phyloP scores from a whole-genome alignment of 2,888 invertebrate genomes.

The Craniophora ligustri region DNA sequence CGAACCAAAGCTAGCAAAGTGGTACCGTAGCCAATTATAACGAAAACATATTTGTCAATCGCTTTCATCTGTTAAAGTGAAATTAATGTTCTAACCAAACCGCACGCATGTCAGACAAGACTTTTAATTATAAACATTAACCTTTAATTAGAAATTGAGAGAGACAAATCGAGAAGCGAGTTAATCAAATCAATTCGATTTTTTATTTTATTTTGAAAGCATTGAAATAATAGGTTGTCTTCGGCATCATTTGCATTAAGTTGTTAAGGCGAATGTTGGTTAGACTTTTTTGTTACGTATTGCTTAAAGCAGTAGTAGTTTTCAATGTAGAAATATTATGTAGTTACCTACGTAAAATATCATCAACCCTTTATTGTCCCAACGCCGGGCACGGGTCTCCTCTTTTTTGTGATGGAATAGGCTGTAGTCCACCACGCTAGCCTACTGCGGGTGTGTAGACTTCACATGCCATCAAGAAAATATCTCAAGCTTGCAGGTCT shows the following conservation, averaged over 20 bases:
- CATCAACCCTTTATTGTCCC: no score
- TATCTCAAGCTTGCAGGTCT: no score
- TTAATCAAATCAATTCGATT: slow-evolving; percentile 54
- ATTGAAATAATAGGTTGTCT: slow-evolving; percentile 46
- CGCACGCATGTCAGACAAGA: slow-evolving; percentile 58
- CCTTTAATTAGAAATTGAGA: slow-evolving; percentile 65
- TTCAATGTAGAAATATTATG: no score
- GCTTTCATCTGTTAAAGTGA: slow-evolving; percentile 33
- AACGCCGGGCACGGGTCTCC: no score
- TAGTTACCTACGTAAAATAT: no score
- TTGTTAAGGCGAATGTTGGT: slow-evolving; percentile 34
- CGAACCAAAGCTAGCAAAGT: slow-evolving; percentile 1
- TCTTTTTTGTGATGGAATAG: no score
- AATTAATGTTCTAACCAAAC: slow-evolving; percentile 50
- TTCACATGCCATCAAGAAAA: no score
- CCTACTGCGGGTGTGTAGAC: no score
- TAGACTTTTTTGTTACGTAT: not conserved
- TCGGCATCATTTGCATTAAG: slow-evolving; percentile 49
- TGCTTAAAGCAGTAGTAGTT: no score
- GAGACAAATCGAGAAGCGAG: slow-evolving; percentile 59
- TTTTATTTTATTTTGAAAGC: no score
- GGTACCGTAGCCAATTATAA: slow-evolving; percentile 13
- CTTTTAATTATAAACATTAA: slow-evolving; percentile 60
- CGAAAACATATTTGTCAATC: slow-evolving; percentile 5
- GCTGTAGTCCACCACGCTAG: no score